Evolutionary conservation across 2,113 vertebrate genomes (phyloP).

Genomic region (Sitta europaea): DNA sequence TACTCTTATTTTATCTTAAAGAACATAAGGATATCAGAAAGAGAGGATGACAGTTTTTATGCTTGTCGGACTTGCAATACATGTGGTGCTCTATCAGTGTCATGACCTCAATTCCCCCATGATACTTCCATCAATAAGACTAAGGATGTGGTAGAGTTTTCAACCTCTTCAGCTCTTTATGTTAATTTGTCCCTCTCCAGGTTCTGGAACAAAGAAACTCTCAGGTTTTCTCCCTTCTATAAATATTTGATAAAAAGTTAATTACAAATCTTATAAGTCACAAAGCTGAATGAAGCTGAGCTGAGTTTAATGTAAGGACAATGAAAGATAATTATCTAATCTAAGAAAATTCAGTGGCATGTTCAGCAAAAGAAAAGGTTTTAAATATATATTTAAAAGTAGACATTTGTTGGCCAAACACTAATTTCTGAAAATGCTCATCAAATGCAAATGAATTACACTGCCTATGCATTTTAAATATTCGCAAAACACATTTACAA

Average conservation of each 20-base stretch:
- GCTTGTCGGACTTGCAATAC: not conserved
- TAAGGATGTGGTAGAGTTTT: not conserved
- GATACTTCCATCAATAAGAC: not conserved
- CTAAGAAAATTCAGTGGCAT: not conserved
- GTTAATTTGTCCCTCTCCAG: not conserved
- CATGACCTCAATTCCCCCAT: not conserved
- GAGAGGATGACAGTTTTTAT: not conserved
- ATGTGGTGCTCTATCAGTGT: not conserved
- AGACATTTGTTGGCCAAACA: not conserved
- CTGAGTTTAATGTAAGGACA: not conserved
- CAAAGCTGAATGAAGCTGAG: not conserved
- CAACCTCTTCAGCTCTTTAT: not conserved
- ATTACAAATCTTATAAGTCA: not conserved
- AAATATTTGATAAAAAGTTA: constrained; percentile 4
- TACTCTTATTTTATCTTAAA: not conserved
- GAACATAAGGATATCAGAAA: not conserved
- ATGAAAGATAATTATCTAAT: not conserved
- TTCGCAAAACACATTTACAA: not conserved
- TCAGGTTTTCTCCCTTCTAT: not conserved
- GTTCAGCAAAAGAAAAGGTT: not conserved
- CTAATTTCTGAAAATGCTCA: not conserved
- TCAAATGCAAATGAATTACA: not conserved
- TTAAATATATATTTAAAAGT: not conserved
- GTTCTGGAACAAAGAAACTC: not conserved
- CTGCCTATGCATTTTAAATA: not conserved